phyloP scores from a whole-genome alignment of 2,888 invertebrate species.

The Andrena chrysosceles region DNA sequence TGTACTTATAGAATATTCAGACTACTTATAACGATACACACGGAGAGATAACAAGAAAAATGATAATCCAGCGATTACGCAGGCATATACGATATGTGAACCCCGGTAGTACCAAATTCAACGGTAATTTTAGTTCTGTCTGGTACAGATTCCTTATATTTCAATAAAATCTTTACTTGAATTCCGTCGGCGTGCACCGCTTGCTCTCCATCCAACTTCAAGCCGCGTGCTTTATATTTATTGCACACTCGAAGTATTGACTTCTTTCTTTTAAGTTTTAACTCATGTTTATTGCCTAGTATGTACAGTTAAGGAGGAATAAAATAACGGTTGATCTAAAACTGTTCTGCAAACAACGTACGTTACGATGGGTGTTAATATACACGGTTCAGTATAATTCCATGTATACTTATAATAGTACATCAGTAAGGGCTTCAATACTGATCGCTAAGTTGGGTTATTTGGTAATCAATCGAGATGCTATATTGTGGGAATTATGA shows the following conservation, averaged over 20 bases:
- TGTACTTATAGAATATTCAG: constrained; percentile 83
- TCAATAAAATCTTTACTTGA: constrained; percentile 85
- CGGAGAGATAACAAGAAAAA: constrained; percentile 50
- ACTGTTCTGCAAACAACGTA: neutral
- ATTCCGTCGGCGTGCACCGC: constrained; percentile 53
- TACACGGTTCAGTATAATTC: neutral
- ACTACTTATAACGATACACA: constrained; percentile 77
- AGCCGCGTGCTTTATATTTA: constrained; percentile 26
- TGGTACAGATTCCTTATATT: constrained; percentile 85
- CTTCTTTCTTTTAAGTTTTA: constrained; percentile 24
- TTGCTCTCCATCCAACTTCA: constrained; percentile 51
- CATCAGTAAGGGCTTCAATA: too few species aligned
- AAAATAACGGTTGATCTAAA: constrained; percentile 37
- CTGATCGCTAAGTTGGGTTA: too few species aligned
- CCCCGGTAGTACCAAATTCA: constrained; percentile 85
- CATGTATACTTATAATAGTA: too few species aligned
- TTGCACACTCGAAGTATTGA: neutral
- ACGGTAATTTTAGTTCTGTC: constrained; percentile 85
- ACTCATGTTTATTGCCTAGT: constrained; percentile 25
- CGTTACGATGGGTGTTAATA: neutral
- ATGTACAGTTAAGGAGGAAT: constrained; percentile 41
- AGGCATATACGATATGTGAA: constrained; percentile 83
- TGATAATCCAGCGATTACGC: constrained; percentile 76
- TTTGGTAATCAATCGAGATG: too few species aligned
- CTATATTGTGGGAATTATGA: too few species aligned